These are phyloP conservation scores for Amphimallon solstitiale DNA, from an alignment of 2,888 invertebrate species.

Conservation along the genomic window DNA sequence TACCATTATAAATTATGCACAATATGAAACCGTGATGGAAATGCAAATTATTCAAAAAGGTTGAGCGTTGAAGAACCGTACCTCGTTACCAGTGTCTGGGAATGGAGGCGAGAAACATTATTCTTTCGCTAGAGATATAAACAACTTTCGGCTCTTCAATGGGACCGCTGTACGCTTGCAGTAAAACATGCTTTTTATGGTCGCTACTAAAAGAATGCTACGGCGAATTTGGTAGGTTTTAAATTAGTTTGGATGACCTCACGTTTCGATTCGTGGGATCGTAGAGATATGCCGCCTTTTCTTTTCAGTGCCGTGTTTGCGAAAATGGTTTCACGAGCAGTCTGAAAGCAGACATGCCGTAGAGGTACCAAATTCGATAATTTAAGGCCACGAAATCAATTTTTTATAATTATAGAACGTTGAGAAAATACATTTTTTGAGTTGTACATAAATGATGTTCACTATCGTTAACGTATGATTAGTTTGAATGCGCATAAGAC, in stretches of 20 bases:
- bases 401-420: no score
- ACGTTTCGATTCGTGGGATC: constrained; percentile 37
- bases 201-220: constrained; percentile 40
- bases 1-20: no score
- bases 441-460: no score
- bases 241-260: constrained; percentile 38
- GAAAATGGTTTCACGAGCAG: no score
- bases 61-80: constrained; percentile 32
- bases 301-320: no score
- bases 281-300: neutral
- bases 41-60: constrained; percentile 28
- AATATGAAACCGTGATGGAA: constrained; percentile 30
- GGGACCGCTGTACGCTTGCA: constrained; percentile 38
- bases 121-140: constrained; percentile 40
- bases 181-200: constrained; percentile 40
- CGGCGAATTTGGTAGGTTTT: constrained; percentile 38
- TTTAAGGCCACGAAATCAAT: no score
- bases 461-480: no score
- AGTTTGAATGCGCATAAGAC: no score
- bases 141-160: constrained; percentile 41
- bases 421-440: no score
- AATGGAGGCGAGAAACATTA: constrained; percentile 40
- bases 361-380: no score
- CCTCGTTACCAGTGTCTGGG: constrained; percentile 38
- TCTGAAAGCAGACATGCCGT: no score